Percentiles rank a stretch among this genome's conserved stretches.
Evolutionary conservation across 2,797 vertebrate species (phyloP).

Genomic region (Diplodus puntazzo): DNA sequence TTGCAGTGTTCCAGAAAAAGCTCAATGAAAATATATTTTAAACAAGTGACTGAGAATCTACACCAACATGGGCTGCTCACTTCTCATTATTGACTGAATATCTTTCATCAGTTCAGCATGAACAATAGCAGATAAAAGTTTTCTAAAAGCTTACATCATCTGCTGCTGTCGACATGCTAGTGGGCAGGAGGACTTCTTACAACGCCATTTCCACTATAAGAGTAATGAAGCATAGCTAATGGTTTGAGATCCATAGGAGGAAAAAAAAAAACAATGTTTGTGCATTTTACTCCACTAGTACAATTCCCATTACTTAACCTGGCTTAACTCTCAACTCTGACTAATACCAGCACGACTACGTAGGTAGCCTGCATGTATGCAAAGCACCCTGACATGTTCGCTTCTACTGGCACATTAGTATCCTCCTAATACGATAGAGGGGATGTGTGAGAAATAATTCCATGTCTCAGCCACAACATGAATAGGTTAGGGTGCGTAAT

Average conservation of each 20-base stretch:
- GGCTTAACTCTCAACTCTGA: conserved; percentile 16
- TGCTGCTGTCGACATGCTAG: conserved; percentile 42
- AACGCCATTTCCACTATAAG: conserved; percentile 43
- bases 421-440: conserved; percentile 63
- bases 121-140: conserved; percentile 35
- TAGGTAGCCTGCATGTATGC: conserved; percentile 17
- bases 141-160: conserved; percentile 40
- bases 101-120: conserved; percentile 43
- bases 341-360: background rate
- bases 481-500: conserved; percentile 81
- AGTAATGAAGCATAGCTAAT: conserved; percentile 63
- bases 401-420: conserved; percentile 67
- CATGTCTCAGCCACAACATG: conserved; percentile 69
- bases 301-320: conserved; percentile 7
- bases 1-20: conserved; percentile 1
- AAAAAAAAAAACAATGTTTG: conserved; percentile 31
- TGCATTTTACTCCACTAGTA: conserved; percentile 27
- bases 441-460: conserved; percentile 72
- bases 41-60: conserved; percentile 6
- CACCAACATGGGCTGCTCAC: conserved; percentile 32
- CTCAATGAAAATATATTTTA: conserved; percentile 4
- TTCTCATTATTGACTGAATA: conserved; percentile 35
- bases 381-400: conserved; percentile 44
- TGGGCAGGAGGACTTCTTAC: conserved; percentile 31
- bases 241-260: conserved; percentile 11